These are phyloP conservation scores for Thymelicus acteon DNA, from an alignment of 2,888 invertebrate genomes.

Conservation along the genomic window DNA sequence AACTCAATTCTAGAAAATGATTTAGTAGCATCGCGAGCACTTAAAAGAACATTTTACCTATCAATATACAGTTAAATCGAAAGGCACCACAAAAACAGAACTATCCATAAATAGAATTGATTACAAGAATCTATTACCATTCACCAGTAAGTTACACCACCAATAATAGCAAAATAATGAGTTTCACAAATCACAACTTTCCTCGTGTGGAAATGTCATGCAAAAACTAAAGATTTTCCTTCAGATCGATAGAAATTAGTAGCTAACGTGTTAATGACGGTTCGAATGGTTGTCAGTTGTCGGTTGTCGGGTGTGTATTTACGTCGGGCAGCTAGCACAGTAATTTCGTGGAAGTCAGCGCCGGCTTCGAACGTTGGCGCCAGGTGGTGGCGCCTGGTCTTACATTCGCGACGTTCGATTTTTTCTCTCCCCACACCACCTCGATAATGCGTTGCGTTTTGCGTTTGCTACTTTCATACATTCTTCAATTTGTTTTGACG, in stretches of 20 bases:
- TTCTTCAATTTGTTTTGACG: constrained; percentile 27
- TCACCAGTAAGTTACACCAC: constrained; percentile 1
- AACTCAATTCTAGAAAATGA: neutral
- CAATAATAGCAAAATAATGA: constrained; percentile 26
- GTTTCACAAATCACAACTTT: constrained; percentile 19
- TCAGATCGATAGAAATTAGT: constrained; percentile 33
- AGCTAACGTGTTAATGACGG: constrained; percentile 17
- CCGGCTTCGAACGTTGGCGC: constrained; percentile 61
- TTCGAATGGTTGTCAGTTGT: constrained; percentile 51
- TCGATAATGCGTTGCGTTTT: constrained; percentile 16
- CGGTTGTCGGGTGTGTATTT: constrained; percentile 47
- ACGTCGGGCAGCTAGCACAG: constrained; percentile 64
- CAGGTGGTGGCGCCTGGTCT: constrained; percentile 68
- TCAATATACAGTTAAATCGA: neutral
- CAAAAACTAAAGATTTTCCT: constrained; percentile 33
- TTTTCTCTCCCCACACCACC: constrained; percentile 47
- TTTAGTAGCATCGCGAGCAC: neutral
- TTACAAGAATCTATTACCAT: constrained; percentile 1
- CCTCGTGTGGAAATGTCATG: constrained; percentile 18
- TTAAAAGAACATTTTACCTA: neutral
- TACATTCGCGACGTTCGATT: constrained; percentile 59
- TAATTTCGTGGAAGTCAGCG: constrained; percentile 73
- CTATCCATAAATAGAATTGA: constrained; percentile 15
- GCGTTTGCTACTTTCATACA: constrained; percentile 21
- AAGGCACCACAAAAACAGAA: constrained; percentile 14